Evolutionary conservation across 2,888 invertebrate species (phyloP).

Genomic region (Artemia sinica): DNA sequence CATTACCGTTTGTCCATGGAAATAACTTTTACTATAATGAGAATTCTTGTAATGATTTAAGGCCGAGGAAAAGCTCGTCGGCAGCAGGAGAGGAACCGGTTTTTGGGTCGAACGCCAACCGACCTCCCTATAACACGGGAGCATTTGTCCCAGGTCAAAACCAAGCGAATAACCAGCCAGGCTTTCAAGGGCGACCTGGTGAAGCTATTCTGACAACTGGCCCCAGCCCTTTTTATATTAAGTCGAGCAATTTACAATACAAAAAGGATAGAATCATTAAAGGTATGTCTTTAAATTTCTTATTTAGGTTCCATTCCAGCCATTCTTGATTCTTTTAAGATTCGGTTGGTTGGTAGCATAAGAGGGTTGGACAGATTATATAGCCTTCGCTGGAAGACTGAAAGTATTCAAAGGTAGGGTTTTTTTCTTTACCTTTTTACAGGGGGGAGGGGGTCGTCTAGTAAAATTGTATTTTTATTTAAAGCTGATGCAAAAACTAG

Average conservation of each 20-base stretch:
- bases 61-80: conserved; percentile 16
- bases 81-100: neutral
- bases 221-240: conserved; percentile 6
- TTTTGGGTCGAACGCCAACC: neutral
- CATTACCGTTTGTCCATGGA: neutral
- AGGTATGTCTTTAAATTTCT: neutral
- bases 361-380: too few species aligned
- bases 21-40: conserved; percentile 16
- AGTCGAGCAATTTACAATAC: neutral
- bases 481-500: too few species aligned
- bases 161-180: neutral
- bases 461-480: too few species aligned
- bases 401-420: too few species aligned
- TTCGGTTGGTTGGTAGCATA: too few species aligned
- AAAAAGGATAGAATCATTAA: conserved; percentile 8
- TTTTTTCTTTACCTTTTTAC: too few species aligned
- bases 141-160: conserved; percentile 7
- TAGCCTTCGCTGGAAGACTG: too few species aligned
- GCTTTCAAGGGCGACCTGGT: neutral
- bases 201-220: conserved; percentile 8
- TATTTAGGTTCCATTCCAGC: too few species aligned
- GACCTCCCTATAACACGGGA: neutral
- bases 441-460: too few species aligned
- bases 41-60: conserved; percentile 21
- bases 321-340: too few species aligned